Evolutionary conservation across 2,888 invertebrate genomes (phyloP), one percentile per base, ranked within the genome.

Genomic region (Andrena haemorrhoa): DNA sequence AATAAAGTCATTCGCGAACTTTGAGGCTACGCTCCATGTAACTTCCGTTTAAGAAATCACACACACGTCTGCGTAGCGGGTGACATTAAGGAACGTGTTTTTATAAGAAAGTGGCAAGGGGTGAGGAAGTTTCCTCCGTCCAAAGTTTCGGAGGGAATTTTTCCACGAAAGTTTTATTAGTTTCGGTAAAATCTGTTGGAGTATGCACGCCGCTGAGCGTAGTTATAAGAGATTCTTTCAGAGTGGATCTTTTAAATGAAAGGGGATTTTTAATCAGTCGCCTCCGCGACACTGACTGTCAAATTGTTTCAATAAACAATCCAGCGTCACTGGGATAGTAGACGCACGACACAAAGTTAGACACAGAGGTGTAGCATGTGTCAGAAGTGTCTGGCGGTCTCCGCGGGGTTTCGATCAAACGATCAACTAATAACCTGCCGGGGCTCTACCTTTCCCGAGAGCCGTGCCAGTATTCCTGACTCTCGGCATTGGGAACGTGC

Each of bases 361-460:
- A 66, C 75, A 75, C 64, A 76, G 75, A 60, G 56, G 23, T 53
- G 66, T n/a, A 68, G 82, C 53, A 51, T 53, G 73, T 86, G 86
- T 88, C 87, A 85, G 80, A 81, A 86, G 64, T 82, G 84, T 75
- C 83, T 81, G 80, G 82, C 87, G 86, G 89, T 81, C 93, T 89
- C 92, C 75, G 71, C 83, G 92, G 92, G 90, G 84, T 91, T 91
- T 86, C 91, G 90, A 93, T 92, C 92, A 90, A 90, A 91, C 91
- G 91, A 93, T 93, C 92, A 92, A 92, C 93, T 93, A 93, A 93
- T 92, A 91, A 92, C 90, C 88, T 91, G 89, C 87, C 88, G 85
- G 78, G 88, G 85, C 87, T 87, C 88, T 86, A 88, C 76, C 84
- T 89, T 90, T 85, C 88, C 88, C 85, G 84, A 76, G 88, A 89